Evolutionary conservation across 2,113 vertebrate genomes (phyloP), one percentile per base, ranked within the genome.

Genomic region (Aphyosemion australe): DNA sequence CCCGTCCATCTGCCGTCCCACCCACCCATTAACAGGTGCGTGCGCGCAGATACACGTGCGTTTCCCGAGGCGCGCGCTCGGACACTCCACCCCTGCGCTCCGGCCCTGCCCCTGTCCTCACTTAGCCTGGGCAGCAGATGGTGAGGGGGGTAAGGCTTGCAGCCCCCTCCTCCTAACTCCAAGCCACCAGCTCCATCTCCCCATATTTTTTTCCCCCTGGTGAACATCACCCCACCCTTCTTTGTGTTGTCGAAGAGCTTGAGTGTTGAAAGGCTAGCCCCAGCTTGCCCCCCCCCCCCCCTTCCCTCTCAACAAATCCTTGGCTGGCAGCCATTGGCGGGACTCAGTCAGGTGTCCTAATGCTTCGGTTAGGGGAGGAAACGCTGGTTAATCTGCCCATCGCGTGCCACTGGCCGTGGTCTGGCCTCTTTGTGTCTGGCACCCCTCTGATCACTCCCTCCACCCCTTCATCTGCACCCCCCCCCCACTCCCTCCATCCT

Each of bases 51-150:
- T 83, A 75, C 78, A 79, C 57, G 78, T 85, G 82, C 83, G 31
- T 61, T 70, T 63, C 58, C 18, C 6, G 47, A 61, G n/a, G 76
- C 75, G 69, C 68, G 5, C 65, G 65, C 69, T 73, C 56, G 6
- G 41, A 74, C 76, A 69, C 80, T 67, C 74, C 74, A 74, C 72
- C 80, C 84, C 9, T 0, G 37, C 61, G 72, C 87, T 90, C 88
- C 82, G 78, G 84, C 87, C 69, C 3, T 87, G 56, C 86, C 82
- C 73, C 81, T 85, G 78, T 89, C 87, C 91, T 66, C 84, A 87
- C 86, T 90, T 88, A 90, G 89, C 83, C 78, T 77, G 78, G 84
- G 82, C 59, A 93, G 91, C 94, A 96, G 94, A 95, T 95, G 94
- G 94, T 90, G 89, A 92, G 84, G 92, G n/a, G 26, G 93, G 93